phyloP scores from a whole-genome alignment of 1,140 invertebrate genomes.

The Pachypeltis micranthus region DNA sequence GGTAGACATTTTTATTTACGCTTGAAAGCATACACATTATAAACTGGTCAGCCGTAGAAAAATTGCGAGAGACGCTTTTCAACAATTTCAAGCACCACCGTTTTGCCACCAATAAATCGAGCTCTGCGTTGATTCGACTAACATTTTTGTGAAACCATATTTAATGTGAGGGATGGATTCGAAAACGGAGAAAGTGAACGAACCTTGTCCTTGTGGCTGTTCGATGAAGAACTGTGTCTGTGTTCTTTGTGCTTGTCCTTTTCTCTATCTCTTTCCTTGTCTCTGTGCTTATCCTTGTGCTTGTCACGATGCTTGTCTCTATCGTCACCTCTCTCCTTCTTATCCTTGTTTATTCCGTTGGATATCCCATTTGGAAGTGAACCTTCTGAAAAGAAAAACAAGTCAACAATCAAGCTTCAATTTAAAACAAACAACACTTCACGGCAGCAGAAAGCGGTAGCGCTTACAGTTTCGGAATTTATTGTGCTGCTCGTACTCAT shows the following conservation, averaged over 20 bases:
- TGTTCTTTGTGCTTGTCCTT: slow-evolving; percentile 22
- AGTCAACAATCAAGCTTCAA: background rate
- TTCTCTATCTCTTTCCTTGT: slow-evolving; percentile 28
- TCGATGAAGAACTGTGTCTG: slow-evolving; percentile 16
- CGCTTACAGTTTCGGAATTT: background rate
- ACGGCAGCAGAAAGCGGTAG: background rate
- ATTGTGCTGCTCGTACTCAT: background rate
- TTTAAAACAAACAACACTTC: background rate
- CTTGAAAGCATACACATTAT: no score
- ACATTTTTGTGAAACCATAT: no score
- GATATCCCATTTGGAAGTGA: background rate
- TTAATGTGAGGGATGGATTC: no score
- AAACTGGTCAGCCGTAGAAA: no score
- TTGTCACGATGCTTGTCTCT: slow-evolving; percentile 34
- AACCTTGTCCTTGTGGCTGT: slow-evolving; percentile 16
- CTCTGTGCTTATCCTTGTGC: slow-evolving; percentile 29
- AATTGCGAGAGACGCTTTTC: no score
- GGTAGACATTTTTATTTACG: no score
- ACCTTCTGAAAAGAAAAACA: background rate
- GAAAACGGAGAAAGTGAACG: no score
- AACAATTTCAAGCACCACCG: no score
- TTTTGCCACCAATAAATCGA: no score
- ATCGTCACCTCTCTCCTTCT: slow-evolving; percentile 33
- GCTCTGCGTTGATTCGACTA: no score
- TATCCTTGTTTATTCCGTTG: slow-evolving; percentile 30